Evolutionary conservation across 2,797 vertebrate genomes (phyloP).

Genomic region (Valencia hispanica): DNA sequence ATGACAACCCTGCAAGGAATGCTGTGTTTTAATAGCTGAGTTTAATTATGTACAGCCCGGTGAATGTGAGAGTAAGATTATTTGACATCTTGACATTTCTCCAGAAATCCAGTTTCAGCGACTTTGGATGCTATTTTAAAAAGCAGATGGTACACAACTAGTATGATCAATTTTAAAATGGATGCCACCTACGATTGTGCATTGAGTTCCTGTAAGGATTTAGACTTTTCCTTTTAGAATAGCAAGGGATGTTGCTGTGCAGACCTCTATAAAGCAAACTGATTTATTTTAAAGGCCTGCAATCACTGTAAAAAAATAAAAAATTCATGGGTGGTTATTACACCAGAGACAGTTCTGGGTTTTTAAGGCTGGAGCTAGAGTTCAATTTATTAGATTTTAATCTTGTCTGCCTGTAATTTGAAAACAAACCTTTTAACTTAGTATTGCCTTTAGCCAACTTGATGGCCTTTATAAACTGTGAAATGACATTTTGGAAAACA

Average conservation of each 20-base stretch:
- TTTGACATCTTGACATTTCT: constrained; percentile 34
- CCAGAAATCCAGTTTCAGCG: constrained; percentile 49
- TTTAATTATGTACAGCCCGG: constrained; percentile 13
- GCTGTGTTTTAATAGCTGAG: constrained; percentile 23
- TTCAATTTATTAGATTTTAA: constrained; percentile 6
- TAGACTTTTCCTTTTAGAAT: neutral
- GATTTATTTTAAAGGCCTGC: neutral
- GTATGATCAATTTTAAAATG: neutral
- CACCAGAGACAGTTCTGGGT: neutral
- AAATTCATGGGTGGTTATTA: neutral
- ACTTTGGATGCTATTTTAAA: constrained; percentile 1
- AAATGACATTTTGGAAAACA: constrained; percentile 1
- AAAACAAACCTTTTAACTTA: constrained; percentile 6
- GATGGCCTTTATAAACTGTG: constrained; percentile 10
- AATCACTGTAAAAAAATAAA: neutral
- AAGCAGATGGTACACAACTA: neutral
- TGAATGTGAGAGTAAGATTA: constrained; percentile 11
- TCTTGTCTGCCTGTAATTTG: neutral
- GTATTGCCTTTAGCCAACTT: constrained; percentile 8
- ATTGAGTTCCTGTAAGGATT: neutral
- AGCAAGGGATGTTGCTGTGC: neutral
- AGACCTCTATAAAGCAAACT: neutral
- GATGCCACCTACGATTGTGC: neutral
- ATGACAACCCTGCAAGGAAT: constrained; percentile 63
- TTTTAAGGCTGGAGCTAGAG: neutral